Evolutionary conservation across 2,888 invertebrate genomes (phyloP).

Genomic region (Acanthosepion pharaonis): DNA sequence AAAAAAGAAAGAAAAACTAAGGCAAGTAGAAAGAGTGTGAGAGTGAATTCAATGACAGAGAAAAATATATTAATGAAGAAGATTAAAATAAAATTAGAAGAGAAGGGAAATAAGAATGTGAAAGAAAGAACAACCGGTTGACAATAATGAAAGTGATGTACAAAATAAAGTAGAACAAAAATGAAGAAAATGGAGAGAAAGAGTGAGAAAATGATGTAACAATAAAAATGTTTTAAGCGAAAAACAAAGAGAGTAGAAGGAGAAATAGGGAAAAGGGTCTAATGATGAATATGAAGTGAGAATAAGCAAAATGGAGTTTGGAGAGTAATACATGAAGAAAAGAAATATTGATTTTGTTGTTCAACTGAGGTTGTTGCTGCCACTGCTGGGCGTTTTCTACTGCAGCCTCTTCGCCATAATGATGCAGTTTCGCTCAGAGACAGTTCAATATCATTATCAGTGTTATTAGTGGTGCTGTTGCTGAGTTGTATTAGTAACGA

Average conservation of each 20-base stretch:
- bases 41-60: not conserved
- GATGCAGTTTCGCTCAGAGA: not conserved
- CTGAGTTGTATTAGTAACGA: not conserved
- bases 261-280: not conserved
- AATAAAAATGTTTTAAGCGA: not conserved
- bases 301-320: not conserved
- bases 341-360: slow-evolving; percentile 13
- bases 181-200: not conserved
- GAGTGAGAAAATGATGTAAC: not conserved
- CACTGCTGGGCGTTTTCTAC: not conserved
- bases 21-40: not conserved
- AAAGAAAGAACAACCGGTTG: not conserved
- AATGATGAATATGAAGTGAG: not conserved
- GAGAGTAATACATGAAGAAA: not conserved
- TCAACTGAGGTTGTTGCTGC: not conserved
- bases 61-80: not conserved
- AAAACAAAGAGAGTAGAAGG: not conserved
- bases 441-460: not conserved
- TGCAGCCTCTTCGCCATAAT: not conserved
- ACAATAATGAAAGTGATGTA: no score
- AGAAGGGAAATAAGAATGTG: not conserved
- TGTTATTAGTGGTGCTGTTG: not conserved
- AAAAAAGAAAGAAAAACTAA: not conserved
- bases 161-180: not conserved
- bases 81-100: not conserved